phyloP scores from a whole-genome alignment of 2,888 invertebrate species.

The Eurytoma adleriae region DNA sequence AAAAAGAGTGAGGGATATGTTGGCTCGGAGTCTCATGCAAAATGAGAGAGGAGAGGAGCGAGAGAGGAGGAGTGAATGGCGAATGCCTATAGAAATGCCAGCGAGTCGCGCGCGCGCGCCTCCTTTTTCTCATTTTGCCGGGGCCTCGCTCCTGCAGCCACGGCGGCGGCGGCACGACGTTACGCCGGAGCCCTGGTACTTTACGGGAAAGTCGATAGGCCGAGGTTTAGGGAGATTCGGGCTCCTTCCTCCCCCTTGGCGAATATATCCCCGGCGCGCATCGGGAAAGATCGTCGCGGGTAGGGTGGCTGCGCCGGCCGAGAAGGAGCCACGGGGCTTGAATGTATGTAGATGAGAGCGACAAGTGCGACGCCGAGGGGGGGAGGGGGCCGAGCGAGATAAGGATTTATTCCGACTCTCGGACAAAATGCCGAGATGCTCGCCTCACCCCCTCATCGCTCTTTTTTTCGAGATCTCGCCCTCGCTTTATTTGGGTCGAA shows the following conservation, averaged over 20 bases:
- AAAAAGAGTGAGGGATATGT: slow-evolving; percentile 54
- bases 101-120: slow-evolving; percentile 68
- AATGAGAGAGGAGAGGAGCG: slow-evolving; percentile 30
- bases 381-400: neutral
- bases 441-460: too few relatives aligned
- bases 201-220: slow-evolving; percentile 60
- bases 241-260: slow-evolving; percentile 8
- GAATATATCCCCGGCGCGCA: neutral
- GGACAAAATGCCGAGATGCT: slow-evolving; percentile 20
- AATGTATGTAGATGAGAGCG: slow-evolving; percentile 23
- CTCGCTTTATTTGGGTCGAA: neutral
- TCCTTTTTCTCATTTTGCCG: slow-evolving; percentile 59
- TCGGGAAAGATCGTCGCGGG: slow-evolving; percentile 16
- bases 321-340: neutral
- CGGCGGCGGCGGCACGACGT: slow-evolving; percentile 1
- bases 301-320: too few relatives aligned
- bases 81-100: slow-evolving; percentile 55
- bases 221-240: slow-evolving; percentile 60
- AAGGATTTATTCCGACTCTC: slow-evolving; percentile 41
- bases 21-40: slow-evolving; percentile 53
- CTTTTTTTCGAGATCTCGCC: neutral
- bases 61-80: slow-evolving; percentile 30
- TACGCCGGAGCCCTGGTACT: slow-evolving; percentile 38
- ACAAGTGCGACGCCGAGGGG: neutral
- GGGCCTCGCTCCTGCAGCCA: slow-evolving; percentile 1